Evolutionary conservation across 2,888 invertebrate genomes (phyloP).

Genomic region (Norana najaformis): DNA sequence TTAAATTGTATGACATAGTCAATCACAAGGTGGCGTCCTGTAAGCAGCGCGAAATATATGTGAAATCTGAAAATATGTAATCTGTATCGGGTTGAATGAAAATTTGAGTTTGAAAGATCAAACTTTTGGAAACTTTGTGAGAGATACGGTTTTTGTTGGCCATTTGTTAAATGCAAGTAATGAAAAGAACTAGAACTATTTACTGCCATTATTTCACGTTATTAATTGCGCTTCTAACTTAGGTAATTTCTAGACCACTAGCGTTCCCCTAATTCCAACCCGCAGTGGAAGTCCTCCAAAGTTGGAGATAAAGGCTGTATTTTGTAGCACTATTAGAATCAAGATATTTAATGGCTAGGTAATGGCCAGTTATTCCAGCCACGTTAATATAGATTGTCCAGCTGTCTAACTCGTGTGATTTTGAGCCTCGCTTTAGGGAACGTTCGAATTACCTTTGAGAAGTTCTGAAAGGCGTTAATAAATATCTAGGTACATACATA

Average conservation of each 20-base stretch:
- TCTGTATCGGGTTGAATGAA: slow-evolving; percentile 10
- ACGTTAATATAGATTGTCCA: neutral
- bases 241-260: neutral
- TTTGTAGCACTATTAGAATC: neutral
- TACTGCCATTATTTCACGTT: neutral
- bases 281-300: neutral
- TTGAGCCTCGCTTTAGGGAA: neutral
- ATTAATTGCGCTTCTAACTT: neutral
- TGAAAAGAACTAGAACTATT: neutral
- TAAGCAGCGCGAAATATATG: neutral
- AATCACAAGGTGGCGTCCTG: neutral
- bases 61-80: neutral
- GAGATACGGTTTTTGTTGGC: neutral
- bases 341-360: neutral
- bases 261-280: neutral
- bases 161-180: neutral
- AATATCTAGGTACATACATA: neutral
- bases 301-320: neutral
- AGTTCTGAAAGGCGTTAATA: neutral
- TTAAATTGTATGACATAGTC: neutral
- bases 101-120: neutral
- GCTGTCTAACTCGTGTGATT: neutral
- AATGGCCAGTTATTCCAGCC: neutral
- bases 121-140: neutral
- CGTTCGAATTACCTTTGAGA: neutral